A percentile compares a stretch with the other conserved stretches of the same genome.
Evolutionary conservation across 2,113 vertebrate species (phyloP).

Genomic region (Dascyllus trimaculatus): DNA sequence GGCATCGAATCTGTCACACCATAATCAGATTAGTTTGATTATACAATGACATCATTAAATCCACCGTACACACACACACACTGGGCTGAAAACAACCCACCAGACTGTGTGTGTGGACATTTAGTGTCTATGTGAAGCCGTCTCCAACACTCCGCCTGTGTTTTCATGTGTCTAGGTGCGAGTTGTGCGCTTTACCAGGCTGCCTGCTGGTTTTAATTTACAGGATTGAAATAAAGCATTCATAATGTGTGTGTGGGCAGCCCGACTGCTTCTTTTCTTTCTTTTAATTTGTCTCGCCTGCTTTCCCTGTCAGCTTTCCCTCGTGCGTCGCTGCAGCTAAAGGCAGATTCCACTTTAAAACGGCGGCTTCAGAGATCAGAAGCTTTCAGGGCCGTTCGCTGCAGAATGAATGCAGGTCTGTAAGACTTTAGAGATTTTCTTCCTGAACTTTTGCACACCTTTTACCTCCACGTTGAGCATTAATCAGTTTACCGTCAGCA

Average conservation of each 20-base stretch:
- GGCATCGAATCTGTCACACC: constrained; percentile 60
- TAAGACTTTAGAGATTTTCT: too few relatives aligned
- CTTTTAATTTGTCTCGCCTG: constrained; percentile 39
- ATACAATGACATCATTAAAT: constrained; percentile 64
- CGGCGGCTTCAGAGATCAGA: not conserved
- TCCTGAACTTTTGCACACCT: too few relatives aligned
- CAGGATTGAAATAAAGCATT: constrained; percentile 21
- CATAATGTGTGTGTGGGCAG: constrained; percentile 16
- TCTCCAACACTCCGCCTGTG: not conserved
- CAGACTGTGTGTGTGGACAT: constrained; percentile 7
- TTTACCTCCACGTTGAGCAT: too few relatives aligned
- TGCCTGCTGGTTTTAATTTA: constrained; percentile 58
- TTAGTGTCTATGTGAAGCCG: not conserved
- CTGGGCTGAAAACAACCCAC: constrained; percentile 29
- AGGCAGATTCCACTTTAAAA: constrained; percentile 1
- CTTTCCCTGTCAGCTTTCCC: constrained; percentile 23
- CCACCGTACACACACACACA: constrained; percentile 26
- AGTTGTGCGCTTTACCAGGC: constrained; percentile 10
- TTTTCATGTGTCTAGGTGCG: constrained; percentile 6
- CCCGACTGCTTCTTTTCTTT: constrained; percentile 17
- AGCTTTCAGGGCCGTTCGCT: too few relatives aligned
- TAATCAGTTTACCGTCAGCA: too few relatives aligned
- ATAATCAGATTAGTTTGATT: constrained; percentile 71
- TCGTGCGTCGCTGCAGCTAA: not conserved
- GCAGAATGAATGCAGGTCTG: too few relatives aligned